These are phyloP conservation scores for Synergus gifuensis DNA, from an alignment of 2,888 invertebrate species.

Conservation along the genomic window DNA sequence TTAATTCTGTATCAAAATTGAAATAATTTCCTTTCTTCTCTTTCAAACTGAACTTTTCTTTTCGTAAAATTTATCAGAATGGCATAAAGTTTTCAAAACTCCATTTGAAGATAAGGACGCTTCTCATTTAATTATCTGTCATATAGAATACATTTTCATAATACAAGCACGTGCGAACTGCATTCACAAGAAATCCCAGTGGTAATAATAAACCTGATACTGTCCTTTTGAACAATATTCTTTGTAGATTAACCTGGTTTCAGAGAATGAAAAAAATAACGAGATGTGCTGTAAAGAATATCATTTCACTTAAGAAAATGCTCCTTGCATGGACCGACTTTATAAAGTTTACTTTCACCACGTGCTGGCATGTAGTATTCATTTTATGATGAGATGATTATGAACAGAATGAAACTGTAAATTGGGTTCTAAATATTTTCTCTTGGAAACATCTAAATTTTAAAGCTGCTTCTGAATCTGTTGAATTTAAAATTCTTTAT, in stretches of 20 bases:
- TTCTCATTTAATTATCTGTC: conserved; percentile 28
- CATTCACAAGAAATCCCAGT: conserved; percentile 19
- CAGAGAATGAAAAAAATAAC: background rate
- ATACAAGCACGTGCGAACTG: conserved; percentile 11
- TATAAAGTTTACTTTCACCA: background rate
- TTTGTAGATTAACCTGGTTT: conserved; percentile 1
- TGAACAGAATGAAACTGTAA: conserved; percentile 13
- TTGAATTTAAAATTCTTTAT: no score
- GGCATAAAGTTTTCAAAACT: background rate
- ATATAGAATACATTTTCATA: conserved; percentile 12
- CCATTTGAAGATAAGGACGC: background rate
- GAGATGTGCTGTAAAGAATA: conserved; percentile 5
- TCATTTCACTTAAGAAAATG: conserved; percentile 12
- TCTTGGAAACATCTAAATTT: no score
- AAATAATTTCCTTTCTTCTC: background rate
- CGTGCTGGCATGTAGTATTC: background rate
- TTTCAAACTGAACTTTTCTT: background rate
- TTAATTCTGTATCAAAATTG: background rate
- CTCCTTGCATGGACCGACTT: background rate
- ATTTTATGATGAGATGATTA: conserved; percentile 7
- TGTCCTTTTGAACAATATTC: conserved; percentile 1
- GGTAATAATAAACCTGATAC: background rate
- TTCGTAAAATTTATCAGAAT: background rate
- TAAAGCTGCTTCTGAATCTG: no score
- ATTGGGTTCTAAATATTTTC: background rate